Conservation (phyloP, 1,140 invertebrate genomes). For the Drosophila bipectinata region DNA sequence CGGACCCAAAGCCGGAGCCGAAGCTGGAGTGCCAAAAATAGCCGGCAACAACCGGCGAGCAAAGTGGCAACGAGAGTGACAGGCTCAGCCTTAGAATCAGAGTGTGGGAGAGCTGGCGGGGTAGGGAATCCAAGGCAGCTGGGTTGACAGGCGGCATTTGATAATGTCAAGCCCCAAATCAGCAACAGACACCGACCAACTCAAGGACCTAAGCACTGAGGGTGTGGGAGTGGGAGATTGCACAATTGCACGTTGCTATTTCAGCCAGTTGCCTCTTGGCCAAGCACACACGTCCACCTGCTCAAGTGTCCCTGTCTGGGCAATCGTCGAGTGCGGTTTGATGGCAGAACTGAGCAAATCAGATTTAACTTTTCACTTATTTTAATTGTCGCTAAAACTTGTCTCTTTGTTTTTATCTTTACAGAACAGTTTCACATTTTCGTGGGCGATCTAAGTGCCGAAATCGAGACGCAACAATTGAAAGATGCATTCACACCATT, state of each 20-base stretch:
- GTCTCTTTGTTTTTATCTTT: conserved; percentile 79
- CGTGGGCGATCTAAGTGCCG: conserved; percentile 99
- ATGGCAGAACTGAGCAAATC: conserved; percentile 40
- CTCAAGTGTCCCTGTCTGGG: conserved; percentile 54
- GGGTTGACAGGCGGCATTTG: conserved; percentile 70
- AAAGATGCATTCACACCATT: conserved; percentile 98
- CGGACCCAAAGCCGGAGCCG: conserved; percentile 23
- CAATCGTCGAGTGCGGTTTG: conserved; percentile 33
- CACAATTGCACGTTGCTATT: conserved; percentile 75
- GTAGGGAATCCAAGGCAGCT: conserved; percentile 17
- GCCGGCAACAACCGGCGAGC: conserved; percentile 45
- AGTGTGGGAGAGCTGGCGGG: not conserved
- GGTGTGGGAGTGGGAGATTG: not conserved
- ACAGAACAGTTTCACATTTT: conserved; percentile 99
- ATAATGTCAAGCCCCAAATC: conserved; percentile 76
- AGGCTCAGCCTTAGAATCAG: conserved; percentile 14
- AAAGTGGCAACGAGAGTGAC: conserved; percentile 46
- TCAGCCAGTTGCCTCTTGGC: conserved; percentile 49
- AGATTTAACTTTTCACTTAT: conserved; percentile 34
- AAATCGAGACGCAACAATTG: conserved; percentile 98
- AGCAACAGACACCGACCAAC: conserved; percentile 62
- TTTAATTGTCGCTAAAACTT: conserved; percentile 47
- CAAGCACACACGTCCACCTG: conserved; percentile 40
- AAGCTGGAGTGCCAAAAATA: conserved; percentile 49
- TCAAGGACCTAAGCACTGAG: not conserved